Evolutionary conservation across 2,113 vertebrate species (phyloP).

Genomic region (Centropus bengalensis): DNA sequence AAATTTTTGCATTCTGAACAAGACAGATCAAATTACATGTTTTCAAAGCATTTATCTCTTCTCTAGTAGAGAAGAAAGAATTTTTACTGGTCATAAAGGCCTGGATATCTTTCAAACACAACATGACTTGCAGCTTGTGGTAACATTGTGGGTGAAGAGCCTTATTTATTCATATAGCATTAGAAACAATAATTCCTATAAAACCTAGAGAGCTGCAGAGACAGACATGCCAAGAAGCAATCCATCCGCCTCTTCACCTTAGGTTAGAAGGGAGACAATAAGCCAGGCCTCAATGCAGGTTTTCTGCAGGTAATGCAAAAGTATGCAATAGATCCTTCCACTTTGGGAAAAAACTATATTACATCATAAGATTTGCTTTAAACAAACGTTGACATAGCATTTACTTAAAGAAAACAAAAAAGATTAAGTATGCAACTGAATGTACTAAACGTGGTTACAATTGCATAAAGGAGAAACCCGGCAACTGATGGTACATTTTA

Average conservation of each 20-base stretch:
- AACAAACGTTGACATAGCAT: neutral
- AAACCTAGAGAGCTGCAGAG: neutral
- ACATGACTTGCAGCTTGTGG: neutral
- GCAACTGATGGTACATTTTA: neutral
- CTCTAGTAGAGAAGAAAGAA: no score
- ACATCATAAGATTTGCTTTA: neutral
- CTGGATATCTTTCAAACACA: neutral
- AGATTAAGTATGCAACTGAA: neutral
- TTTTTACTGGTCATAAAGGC: neutral
- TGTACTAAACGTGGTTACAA: neutral
- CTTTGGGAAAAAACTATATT: neutral
- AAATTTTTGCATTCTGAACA: neutral
- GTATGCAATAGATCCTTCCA: neutral
- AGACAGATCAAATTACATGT: neutral
- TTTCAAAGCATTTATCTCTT: neutral
- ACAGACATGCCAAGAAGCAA: neutral
- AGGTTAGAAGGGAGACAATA: accelerated
- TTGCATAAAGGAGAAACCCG: neutral
- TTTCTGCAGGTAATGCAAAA: neutral
- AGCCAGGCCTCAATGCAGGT: neutral
- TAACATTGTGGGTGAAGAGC: neutral
- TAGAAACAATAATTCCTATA: neutral
- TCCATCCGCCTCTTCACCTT: neutral
- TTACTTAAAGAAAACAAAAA: neutral
- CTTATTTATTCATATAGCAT: neutral